Conservation (phyloP, 2,888 invertebrate genomes). For the Drosophila percnosoma region DNA sequence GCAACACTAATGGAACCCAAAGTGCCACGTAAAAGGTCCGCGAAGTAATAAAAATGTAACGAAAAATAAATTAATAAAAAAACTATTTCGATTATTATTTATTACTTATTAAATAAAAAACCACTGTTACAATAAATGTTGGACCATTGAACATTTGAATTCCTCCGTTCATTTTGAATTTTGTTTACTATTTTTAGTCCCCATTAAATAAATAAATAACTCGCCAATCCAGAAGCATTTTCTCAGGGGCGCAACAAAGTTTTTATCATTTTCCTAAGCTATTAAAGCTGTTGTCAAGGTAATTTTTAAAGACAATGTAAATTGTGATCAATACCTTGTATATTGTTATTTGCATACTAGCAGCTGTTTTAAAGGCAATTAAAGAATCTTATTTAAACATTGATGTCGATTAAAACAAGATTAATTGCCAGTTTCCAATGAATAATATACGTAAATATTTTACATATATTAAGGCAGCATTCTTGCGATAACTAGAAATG, state of each 20-base stretch:
- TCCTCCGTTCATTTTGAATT: background rate
- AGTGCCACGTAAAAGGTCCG: background rate
- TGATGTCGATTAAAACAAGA: background rate
- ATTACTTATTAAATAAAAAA: too few relatives aligned
- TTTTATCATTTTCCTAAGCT: background rate
- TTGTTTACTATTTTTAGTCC: background rate
- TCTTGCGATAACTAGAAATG: constrained; percentile 6
- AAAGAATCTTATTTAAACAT: background rate
- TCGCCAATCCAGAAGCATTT: background rate
- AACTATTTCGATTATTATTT: too few relatives aligned
- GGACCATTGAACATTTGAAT: too few relatives aligned
- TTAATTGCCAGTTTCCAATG: background rate
- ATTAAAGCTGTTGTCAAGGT: background rate
- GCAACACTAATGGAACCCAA: background rate
- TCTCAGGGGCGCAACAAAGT: background rate
- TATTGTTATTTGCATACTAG: constrained; percentile 2
- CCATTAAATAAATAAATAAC: background rate
- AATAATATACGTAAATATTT: background rate
- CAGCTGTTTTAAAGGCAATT: background rate
- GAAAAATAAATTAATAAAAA: too few relatives aligned
- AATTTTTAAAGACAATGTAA: background rate
- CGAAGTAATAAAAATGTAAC: background rate
- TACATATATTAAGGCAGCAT: constrained; percentile 15
- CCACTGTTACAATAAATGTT: too few relatives aligned
- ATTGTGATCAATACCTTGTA: background rate